Evolutionary conservation across 2,797 vertebrate species (phyloP).

Genomic region (Halcyon leucocephala): DNA sequence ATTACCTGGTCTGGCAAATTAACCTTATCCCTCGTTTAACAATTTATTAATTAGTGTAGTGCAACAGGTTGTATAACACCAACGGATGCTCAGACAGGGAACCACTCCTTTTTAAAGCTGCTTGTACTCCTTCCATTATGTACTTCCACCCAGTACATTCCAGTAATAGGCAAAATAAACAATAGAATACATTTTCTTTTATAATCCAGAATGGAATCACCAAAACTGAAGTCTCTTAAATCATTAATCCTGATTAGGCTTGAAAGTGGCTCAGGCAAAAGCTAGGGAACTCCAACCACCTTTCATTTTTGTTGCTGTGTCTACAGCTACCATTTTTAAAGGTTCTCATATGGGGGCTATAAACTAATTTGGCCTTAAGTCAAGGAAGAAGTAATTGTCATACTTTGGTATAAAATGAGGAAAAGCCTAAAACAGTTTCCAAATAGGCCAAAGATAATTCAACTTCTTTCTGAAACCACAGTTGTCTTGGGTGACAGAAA

Average conservation of each 20-base stretch:
- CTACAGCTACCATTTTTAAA: background rate
- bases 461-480: background rate
- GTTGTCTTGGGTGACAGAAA: background rate
- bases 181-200: background rate
- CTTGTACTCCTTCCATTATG: background rate
- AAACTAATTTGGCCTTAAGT: background rate
- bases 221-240: background rate
- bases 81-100: background rate
- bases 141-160: background rate
- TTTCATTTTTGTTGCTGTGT: background rate
- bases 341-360: background rate
- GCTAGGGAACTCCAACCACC: background rate
- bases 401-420: background rate
- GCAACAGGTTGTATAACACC: accelerated
- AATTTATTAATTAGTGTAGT: accelerated
- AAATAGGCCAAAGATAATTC: background rate
- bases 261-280: background rate
- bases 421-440: background rate
- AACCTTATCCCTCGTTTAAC: background rate
- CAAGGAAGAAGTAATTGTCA: background rate
- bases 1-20: background rate
- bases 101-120: background rate
- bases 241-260: background rate
- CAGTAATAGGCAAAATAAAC: background rate
- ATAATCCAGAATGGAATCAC: background rate